These are phyloP conservation scores for Atlantisia rogersi DNA, from an alignment of 2,113 vertebrate species.

Conservation along the genomic window DNA sequence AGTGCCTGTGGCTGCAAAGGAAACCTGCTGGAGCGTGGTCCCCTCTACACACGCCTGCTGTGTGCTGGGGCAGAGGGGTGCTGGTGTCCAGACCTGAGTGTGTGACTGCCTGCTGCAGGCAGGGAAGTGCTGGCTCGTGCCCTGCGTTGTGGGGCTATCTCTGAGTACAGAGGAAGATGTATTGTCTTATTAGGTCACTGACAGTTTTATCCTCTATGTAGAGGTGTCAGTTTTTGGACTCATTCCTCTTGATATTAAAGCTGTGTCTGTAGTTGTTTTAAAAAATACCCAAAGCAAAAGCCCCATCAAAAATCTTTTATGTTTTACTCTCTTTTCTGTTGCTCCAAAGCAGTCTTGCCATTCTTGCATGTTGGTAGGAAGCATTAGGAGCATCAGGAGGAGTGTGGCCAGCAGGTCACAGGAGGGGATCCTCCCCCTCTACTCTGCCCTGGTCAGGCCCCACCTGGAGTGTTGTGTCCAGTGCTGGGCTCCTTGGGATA, in stretches of 20 bases:
- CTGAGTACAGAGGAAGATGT: neutral
- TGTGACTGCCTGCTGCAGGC: neutral
- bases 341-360: neutral
- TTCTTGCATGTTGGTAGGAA: neutral
- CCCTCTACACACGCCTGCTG: fast-evolving
- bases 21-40: neutral
- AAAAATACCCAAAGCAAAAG: neutral
- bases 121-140: neutral
- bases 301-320: neutral
- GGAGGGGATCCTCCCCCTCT: too few species aligned
- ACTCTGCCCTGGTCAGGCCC: too few species aligned
- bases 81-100: fast-evolving
- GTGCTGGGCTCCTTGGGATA: too few species aligned
- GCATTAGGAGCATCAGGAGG: too few species aligned
- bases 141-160: neutral
- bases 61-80: fast-evolving
- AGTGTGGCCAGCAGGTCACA: too few species aligned
- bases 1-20: neutral
- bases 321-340: neutral
- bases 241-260: fast-evolving
- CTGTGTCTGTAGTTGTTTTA: neutral
- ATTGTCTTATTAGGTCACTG: neutral
- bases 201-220: neutral
- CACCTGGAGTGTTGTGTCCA: too few species aligned
- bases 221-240: neutral